Percentiles rank a stretch among this genome's conserved stretches.
Conservation (phyloP, 2,113 vertebrate species). For the Entomyzon cyanotis region DNA sequence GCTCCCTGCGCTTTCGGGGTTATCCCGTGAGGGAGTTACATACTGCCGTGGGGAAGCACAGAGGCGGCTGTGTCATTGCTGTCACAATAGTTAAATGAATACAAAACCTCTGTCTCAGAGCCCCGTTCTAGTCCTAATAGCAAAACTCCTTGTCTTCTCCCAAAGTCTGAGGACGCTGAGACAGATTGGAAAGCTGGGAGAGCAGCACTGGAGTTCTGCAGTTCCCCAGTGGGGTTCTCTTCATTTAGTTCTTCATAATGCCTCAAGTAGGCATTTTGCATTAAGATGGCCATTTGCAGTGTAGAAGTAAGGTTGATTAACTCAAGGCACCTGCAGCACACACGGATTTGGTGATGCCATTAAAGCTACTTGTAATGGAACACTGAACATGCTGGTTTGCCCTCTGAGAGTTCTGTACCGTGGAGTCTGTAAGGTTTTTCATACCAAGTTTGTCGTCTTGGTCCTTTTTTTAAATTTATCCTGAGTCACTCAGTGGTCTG, state of each 20-base stretch:
- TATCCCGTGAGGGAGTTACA: rapidly evolving
- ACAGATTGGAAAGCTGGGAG: rapidly evolving
- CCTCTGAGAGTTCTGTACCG: rapidly evolving
- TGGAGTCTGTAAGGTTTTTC: background rate
- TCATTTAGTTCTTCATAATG: rapidly evolving
- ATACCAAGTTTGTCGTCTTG: rapidly evolving
- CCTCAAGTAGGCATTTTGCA: rapidly evolving
- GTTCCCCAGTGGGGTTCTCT: rapidly evolving
- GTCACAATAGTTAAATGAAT: rapidly evolving
- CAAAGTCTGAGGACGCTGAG: rapidly evolving
- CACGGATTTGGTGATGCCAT: rapidly evolving
- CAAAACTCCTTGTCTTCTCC: too few species aligned
- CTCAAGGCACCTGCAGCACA: too few species aligned
- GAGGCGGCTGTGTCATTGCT: rapidly evolving
- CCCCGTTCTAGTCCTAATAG: rapidly evolving
- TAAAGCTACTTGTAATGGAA: rapidly evolving
- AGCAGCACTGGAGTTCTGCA: rapidly evolving
- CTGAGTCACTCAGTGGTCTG: background rate
- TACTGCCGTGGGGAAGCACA: rapidly evolving
- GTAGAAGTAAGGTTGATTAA: background rate
- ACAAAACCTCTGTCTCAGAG: rapidly evolving
- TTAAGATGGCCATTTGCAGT: background rate
- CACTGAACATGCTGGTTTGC: background rate
- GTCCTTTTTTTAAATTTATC: background rate
- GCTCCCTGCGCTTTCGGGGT: rapidly evolving